These are phyloP conservation scores for Drosophila hawaiiensis DNA, from an alignment of 2,888 invertebrate genomes.

Conservation along the genomic window DNA sequence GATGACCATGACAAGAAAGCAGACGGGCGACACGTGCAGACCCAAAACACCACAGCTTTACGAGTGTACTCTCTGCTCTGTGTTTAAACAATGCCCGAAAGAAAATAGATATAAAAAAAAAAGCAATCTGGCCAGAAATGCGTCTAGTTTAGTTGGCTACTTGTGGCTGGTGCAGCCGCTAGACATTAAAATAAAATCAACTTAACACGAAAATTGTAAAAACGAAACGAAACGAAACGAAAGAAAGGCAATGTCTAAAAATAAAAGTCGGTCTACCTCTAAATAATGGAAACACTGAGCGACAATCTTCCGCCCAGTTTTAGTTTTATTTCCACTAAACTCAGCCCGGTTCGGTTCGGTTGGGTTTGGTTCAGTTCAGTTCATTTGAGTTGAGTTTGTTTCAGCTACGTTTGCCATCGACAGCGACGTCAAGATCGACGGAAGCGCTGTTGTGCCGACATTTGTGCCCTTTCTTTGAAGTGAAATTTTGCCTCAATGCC, in stretches of 20 bases:
- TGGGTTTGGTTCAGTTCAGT: constrained; percentile 13
- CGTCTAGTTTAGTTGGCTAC: constrained; percentile 29
- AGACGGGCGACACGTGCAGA: constrained; percentile 62
- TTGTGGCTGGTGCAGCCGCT: constrained; percentile 18
- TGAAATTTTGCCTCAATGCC: constrained; percentile 72
- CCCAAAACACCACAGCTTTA: constrained; percentile 11
- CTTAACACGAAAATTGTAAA: constrained; percentile 55
- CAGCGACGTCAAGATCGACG: constrained; percentile 18
- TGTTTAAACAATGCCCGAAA: constrained; percentile 21
- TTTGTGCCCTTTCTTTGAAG: constrained; percentile 71
- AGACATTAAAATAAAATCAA: constrained; percentile 76
- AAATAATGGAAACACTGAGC: constrained; percentile 36
- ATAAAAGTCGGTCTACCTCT: constrained; percentile 40
- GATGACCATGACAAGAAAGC: constrained; percentile 76
- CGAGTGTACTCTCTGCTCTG: constrained; percentile 1
- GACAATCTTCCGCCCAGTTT: constrained; percentile 37
- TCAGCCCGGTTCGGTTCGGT: constrained; percentile 20
- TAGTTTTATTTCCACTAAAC: constrained; percentile 19
- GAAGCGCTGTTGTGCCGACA: constrained; percentile 34
- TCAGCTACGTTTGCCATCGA: constrained; percentile 12
- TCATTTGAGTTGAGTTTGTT: constrained; percentile 18
- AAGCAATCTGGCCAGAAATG: constrained; percentile 25
- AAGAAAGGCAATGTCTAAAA: constrained; percentile 54
- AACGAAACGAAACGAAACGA: constrained; percentile 32
- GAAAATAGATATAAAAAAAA: background rate